phyloP scores from a whole-genome alignment of 2,888 invertebrate species.

The Griposia aprilina region DNA sequence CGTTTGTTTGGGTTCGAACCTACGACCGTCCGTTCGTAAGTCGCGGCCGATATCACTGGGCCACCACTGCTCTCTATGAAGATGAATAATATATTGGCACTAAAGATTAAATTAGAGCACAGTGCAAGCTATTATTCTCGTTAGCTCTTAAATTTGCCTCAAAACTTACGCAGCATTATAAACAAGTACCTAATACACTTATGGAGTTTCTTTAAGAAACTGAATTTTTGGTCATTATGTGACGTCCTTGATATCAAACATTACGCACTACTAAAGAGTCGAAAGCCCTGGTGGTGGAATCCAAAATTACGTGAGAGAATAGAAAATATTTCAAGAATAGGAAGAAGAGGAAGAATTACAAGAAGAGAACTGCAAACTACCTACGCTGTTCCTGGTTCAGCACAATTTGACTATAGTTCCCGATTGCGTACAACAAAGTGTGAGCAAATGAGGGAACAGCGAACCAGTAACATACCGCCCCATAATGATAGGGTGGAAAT shows the following conservation, averaged over 20 bases:
- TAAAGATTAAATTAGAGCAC: conserved; percentile 24
- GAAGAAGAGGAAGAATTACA: not conserved
- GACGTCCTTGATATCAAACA: not conserved
- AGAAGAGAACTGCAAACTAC: not conserved
- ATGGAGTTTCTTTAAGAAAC: not conserved
- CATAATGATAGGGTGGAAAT: conserved; percentile 70
- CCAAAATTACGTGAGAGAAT: not conserved
- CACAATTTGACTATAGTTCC: not conserved
- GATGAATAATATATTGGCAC: conserved; percentile 48
- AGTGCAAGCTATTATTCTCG: not conserved
- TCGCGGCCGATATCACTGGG: too few species aligned
- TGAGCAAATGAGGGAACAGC: conserved; percentile 51
- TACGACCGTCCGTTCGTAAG: too few species aligned
- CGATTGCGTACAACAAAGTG: conserved; percentile 17
- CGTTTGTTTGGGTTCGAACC: too few species aligned
- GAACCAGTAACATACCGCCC: conserved; percentile 57
- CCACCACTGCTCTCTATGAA: not conserved
- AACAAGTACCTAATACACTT: not conserved
- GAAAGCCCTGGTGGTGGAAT: not conserved
- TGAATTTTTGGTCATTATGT: not conserved
- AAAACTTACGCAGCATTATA: conserved; percentile 15
- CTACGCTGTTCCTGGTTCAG: not conserved
- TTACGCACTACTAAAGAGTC: not conserved
- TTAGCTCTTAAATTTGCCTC: conserved; percentile 11
- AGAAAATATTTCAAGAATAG: not conserved